Evolutionary conservation across 2,888 invertebrate genomes (phyloP), one percentile per base, ranked within the genome.

Genomic region (Drymonia ruficornis): DNA sequence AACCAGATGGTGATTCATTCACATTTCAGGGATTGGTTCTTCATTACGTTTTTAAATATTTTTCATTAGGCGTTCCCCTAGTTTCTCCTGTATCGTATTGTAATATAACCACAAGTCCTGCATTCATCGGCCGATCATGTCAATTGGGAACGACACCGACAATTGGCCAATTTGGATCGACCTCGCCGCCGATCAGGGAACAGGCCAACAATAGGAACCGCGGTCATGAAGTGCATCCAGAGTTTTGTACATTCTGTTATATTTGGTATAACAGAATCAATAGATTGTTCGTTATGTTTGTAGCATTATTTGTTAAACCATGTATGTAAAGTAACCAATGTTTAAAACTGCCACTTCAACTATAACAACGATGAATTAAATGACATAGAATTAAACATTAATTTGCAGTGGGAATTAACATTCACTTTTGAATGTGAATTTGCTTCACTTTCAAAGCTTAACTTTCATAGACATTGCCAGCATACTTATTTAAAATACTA

Each of bases 151-250:
- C 76, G 81, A 83, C 80, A 76, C 70, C 67, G 69, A 71, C 83
- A 85, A 88, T 88, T 86, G 84, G 71, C 65, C 83, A 83, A 86
- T 84, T 83, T 73, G 71, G 69, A 55, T 63, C 72, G 80, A 63
- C 76, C 74, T 75, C 73, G 74, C 45, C 52, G 59, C 49, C 50
- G 58, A 59, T 55, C 54, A 49, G 45, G 46, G 56, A 56, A 55
- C 49, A 46, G 50, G 23, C 29, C 56, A 53, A 70, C 58, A 63
- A 69, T 62, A 49, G 59, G 42, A 40, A 56, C 48, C 49, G 52
- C 48, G 49, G 52, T 66, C 55, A 56, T 61, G 19, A 53, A 51
- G 58, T 61, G 54, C 53, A 55, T 63, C 49, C 49, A 50, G 50
- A 43, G 12, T 58, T 51, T 47, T 55, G 34, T 13, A 23, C 38